A percentile compares a stretch with the other conserved stretches of the same genome.
These are phyloP conservation scores for Idaea dimidiata DNA, from an alignment of 2,888 invertebrate species.

Conservation along the genomic window DNA sequence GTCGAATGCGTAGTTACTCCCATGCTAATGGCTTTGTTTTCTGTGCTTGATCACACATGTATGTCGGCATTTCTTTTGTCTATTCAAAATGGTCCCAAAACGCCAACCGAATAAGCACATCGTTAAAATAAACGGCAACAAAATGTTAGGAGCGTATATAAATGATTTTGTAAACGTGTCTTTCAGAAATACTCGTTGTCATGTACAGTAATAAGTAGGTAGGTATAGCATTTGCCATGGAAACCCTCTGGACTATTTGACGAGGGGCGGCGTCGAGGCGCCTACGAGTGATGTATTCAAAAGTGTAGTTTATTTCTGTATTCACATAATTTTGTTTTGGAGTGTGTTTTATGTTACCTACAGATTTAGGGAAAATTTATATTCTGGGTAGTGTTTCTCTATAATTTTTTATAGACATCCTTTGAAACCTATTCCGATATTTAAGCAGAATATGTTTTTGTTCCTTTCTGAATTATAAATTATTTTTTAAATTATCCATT, in stretches of 20 bases:
- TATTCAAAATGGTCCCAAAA: conserved; percentile 7
- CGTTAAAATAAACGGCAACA: not conserved
- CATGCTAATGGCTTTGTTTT: conserved; percentile 37
- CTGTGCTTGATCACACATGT: conserved; percentile 47
- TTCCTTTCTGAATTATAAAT: not conserved
- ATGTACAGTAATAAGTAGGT: conserved; percentile 23
- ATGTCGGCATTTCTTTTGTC: conserved; percentile 29
- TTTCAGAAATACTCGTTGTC: conserved; percentile 18
- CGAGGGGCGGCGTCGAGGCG: conserved; percentile 28
- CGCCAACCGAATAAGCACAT: conserved; percentile 3
- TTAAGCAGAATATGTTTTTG: no score
- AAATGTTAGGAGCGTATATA: conserved; percentile 7
- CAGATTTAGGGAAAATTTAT: conserved; percentile 17
- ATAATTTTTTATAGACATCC: not conserved
- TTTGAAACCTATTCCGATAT: not conserved
- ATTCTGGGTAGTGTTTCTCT: not conserved
- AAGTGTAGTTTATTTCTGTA: conserved; percentile 8
- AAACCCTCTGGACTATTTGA: conserved; percentile 31
- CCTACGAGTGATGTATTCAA: conserved; percentile 40
- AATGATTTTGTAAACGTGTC: conserved; percentile 15
- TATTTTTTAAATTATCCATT: not conserved
- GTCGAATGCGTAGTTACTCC: conserved; percentile 27
- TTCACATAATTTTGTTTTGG: not conserved
- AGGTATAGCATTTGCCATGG: conserved; percentile 31
- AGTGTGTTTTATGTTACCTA: conserved; percentile 28